Evolutionary conservation across 2,113 vertebrate genomes (phyloP).

Genomic region (Mustelus asterias): DNA sequence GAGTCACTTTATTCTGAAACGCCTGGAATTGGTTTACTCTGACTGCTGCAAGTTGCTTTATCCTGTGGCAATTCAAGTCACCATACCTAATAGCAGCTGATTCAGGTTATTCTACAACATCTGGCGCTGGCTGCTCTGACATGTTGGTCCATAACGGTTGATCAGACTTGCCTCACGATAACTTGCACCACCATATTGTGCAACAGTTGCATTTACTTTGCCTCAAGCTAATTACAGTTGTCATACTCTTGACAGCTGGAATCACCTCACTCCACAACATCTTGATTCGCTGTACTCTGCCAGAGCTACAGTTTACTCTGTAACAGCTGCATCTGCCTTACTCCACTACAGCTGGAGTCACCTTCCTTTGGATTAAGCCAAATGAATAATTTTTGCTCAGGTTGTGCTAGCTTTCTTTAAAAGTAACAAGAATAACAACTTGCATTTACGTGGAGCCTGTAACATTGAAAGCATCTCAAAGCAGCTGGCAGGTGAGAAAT

Average conservation of each 20-base stretch:
- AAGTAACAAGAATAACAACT: not conserved
- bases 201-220: not conserved
- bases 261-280: not conserved
- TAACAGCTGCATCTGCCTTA: not conserved
- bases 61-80: constrained; percentile 44
- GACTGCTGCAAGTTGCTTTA: constrained; percentile 42
- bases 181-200: not conserved
- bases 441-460: not conserved
- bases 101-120: not conserved
- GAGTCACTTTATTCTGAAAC: not conserved
- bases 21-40: not conserved
- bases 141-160: not conserved
- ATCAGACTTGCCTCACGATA: not conserved
- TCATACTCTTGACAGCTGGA: not conserved
- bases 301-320: not conserved
- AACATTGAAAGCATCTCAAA: not conserved
- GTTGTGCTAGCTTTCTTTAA: not conserved
- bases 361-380: not conserved
- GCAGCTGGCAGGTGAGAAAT: not conserved
- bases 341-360: not conserved
- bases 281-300: not conserved
- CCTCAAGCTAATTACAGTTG: not conserved
- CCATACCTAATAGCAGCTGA: constrained; percentile 44
- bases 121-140: not conserved
- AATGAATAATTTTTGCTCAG: not conserved